phyloP scores from a whole-genome alignment of 2,797 vertebrate species.

The Anniella stebbinsi region DNA sequence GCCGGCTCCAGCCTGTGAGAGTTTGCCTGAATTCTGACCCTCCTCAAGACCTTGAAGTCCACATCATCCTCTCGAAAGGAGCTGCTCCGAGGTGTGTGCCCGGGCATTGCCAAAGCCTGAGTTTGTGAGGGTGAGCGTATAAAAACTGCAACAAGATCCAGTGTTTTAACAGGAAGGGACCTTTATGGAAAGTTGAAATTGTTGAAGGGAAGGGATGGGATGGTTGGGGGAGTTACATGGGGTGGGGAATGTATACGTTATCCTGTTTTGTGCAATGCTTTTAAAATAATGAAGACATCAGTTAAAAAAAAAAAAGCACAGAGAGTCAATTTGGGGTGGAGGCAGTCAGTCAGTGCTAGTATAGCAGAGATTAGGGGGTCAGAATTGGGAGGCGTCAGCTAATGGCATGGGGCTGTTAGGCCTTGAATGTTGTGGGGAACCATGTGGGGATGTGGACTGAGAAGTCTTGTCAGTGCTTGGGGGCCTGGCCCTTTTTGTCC shows the following conservation, averaged over 20 bases:
- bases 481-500: not conserved
- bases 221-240: not conserved
- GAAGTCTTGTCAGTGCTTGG: not conserved
- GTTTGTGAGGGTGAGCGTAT: not conserved
- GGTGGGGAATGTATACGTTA: not conserved
- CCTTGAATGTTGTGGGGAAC: not conserved
- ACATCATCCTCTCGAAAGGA: slow-evolving; percentile 81
- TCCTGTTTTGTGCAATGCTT: not conserved
- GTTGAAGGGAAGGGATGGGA: not conserved
- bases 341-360: not conserved
- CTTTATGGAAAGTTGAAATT: not conserved
- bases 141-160: not conserved
- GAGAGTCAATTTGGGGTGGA: not conserved
- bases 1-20: slow-evolving; percentile 79
- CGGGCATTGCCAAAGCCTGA: too few relatives aligned
- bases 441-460: not conserved
- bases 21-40: slow-evolving; percentile 64
- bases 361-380: not conserved
- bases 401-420: not conserved
- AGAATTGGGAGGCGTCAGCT: too few relatives aligned
- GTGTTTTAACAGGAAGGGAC: not conserved
- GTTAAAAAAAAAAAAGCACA: too few relatives aligned
- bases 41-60: slow-evolving; percentile 72
- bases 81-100: slow-evolving; percentile 31
- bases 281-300: not conserved